These are phyloP conservation scores for Coelinius sp. DNA, from an alignment of 2,888 invertebrate genomes.

Conservation along the genomic window DNA sequence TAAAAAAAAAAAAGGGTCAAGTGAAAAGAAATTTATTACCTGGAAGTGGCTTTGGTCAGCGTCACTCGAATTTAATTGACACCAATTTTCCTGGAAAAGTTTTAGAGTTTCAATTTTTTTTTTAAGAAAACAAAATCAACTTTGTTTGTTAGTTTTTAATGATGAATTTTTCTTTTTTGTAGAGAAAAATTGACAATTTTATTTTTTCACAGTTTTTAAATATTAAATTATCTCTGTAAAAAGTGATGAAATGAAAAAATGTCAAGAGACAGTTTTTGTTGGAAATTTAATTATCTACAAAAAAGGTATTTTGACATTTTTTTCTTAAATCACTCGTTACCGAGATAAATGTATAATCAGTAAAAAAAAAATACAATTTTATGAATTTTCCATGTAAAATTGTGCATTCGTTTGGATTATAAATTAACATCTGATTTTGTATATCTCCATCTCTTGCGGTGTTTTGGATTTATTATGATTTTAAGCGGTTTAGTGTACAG, in stretches of 20 bases:
- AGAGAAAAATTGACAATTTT: too few relatives aligned
- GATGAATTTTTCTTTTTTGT: too few relatives aligned
- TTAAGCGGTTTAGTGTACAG: conserved; percentile 53
- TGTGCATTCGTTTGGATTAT: not conserved
- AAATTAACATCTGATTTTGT: conserved; percentile 10
- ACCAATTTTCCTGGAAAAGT: not conserved
- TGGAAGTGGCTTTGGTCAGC: not conserved
- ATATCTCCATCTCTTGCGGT: conserved; percentile 42
- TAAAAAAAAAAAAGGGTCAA: conserved; percentile 6
- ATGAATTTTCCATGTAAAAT: not conserved
- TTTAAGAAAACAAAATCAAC: not conserved
- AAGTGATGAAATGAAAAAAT: too few relatives aligned
- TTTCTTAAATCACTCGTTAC: not conserved
- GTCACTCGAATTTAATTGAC: conserved; percentile 11
- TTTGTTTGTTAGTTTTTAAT: too few relatives aligned
- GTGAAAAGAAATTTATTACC: conserved; percentile 28
- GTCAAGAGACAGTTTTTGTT: too few relatives aligned
- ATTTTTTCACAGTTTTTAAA: too few relatives aligned
- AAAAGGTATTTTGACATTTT: not conserved
- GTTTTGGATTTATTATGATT: conserved; percentile 61
- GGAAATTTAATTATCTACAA: not conserved
- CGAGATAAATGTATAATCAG: not conserved
- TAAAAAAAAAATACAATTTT: not conserved
- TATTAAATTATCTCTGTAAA: too few relatives aligned
- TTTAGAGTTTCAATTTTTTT: not conserved